Conservation (phyloP, 53 echinoderm and acorn worm genomes). For the Holothuria scabra region DNA sequence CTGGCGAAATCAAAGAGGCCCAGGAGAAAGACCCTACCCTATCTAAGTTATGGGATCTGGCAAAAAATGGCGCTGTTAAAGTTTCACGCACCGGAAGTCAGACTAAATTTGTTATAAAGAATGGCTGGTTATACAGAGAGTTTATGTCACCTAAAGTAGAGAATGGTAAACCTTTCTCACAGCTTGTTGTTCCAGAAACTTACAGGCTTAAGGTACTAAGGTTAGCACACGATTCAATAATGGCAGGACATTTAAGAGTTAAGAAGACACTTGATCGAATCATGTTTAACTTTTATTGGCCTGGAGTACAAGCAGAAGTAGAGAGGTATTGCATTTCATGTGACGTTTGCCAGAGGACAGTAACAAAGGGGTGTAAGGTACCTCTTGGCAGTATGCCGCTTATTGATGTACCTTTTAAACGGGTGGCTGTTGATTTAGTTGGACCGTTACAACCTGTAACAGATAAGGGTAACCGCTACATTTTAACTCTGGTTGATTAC, state of each 20-base stretch:
- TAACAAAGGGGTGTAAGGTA: too few relatives aligned
- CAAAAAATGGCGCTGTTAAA: background rate
- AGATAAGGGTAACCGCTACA: too few relatives aligned
- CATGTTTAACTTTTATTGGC: slow-evolving; percentile 43
- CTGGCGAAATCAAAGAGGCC: too few relatives aligned
- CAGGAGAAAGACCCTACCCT: too few relatives aligned
- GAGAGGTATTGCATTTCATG: slow-evolving; percentile 41
- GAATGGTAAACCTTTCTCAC: slow-evolving; percentile 12
- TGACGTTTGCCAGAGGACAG: background rate
- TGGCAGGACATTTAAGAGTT: slow-evolving; percentile 31
- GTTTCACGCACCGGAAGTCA: background rate
- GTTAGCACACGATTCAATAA: slow-evolving; percentile 32
- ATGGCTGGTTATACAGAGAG: slow-evolving; percentile 17
- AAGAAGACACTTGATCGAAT: slow-evolving; percentile 30
- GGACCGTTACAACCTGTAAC: too few relatives aligned
- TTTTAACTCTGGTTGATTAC: too few relatives aligned
- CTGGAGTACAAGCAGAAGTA: slow-evolving; percentile 36
- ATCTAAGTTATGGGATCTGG: too few relatives aligned
- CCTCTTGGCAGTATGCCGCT: too few relatives aligned
- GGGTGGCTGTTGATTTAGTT: too few relatives aligned
- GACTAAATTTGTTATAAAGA: slow-evolving; percentile 11
- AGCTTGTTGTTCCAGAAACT: slow-evolving; percentile 41
- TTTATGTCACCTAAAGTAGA: slow-evolving; percentile 37
- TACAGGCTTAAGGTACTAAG: slow-evolving; percentile 22
- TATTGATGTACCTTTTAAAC: too few relatives aligned